These are phyloP conservation scores for Cheilosia pagana DNA, from an alignment of 2,888 invertebrate species.

Conservation along the genomic window DNA sequence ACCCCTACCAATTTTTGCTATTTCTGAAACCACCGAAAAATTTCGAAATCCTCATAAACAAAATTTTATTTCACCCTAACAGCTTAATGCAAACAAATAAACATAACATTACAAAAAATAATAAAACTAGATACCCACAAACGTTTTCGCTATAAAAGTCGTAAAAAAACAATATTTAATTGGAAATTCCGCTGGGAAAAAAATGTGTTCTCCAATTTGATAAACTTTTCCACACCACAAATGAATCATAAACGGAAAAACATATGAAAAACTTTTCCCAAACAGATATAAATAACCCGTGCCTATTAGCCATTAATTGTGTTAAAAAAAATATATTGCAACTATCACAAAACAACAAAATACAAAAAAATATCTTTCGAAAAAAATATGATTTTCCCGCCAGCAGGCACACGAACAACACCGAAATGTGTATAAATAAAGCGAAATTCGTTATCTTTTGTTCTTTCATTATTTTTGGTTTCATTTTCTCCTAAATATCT, in stretches of 20 bases:
- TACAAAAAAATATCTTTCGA: not conserved
- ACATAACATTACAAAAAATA: not conserved
- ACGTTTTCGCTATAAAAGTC: not conserved
- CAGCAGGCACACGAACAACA: not conserved
- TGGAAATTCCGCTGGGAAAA: not conserved
- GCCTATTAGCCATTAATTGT: constrained; percentile 27
- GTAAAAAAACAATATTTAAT: not conserved
- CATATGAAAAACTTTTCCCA: not conserved
- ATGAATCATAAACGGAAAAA: constrained; percentile 12
- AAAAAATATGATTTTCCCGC: constrained; percentile 15
- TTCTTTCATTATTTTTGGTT: not conserved
- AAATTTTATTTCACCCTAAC: no score
- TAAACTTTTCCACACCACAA: constrained; percentile 10
- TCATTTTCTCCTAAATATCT: not conserved
- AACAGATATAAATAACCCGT: constrained; percentile 13
- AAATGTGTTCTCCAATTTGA: not conserved
- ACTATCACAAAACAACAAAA: not conserved
- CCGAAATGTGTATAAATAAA: constrained; percentile 4
- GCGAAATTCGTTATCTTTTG: not conserved
- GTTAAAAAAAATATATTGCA: constrained; percentile 15
- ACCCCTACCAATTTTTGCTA: not conserved
- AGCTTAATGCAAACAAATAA: not conserved
- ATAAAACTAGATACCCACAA: not conserved
- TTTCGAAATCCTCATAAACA: not conserved
- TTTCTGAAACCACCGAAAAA: not conserved